Evolutionary conservation across 30 jellyfish, hydroid and myxozoan genomes (phyloP), one percentile per base, ranked within the genome.

Genomic region (Morbakka virulenta): DNA sequence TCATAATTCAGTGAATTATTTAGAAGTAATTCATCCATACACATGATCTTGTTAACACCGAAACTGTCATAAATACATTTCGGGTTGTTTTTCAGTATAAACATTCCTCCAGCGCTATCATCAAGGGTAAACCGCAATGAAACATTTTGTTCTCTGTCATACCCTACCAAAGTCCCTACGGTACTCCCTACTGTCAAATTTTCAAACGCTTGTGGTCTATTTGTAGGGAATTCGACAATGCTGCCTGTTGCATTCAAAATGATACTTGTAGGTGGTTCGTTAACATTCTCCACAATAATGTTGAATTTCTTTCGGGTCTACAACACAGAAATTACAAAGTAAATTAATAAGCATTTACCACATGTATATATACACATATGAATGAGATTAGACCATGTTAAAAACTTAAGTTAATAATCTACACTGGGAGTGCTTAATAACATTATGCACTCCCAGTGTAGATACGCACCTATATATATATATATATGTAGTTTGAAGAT

Each of bases 231-330:
- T 13, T 69, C 4, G 27, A 50, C 74, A 50, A 21, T 24, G 31
- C 51, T 26, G n/a, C 50, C 69, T 17, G 32, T 41, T 26, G 96
- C 68, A 32, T 47, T 67, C 0, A 89, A 1, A 2, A 82, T 89
- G 36, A 89, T 64, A 53, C 83, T 82, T 29, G 79, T 64, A 3
- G 96, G 96, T 14, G 85, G 83, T 62, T 88, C 96, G 32, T 88
- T 88, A 51, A 73, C 86, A 50, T 87, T 93, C 22, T 27, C 62
- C 24, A 87, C 85, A 64, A 72, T 49, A 17, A 87, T 52, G n/a
- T 70, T 63, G 29, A 87, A 23, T 14, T 65, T 52, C 50, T 87
- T 35, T n/a, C 28, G 47, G 61, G 68, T 80, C 91, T 80, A 26
- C 53, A 62, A 62, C 4, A 23, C 28, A 24, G 31, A 62, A 53